phyloP scores from a whole-genome alignment of 37 sponge, comb jelly and placozoan species.

The Haliclona indistincta region DNA sequence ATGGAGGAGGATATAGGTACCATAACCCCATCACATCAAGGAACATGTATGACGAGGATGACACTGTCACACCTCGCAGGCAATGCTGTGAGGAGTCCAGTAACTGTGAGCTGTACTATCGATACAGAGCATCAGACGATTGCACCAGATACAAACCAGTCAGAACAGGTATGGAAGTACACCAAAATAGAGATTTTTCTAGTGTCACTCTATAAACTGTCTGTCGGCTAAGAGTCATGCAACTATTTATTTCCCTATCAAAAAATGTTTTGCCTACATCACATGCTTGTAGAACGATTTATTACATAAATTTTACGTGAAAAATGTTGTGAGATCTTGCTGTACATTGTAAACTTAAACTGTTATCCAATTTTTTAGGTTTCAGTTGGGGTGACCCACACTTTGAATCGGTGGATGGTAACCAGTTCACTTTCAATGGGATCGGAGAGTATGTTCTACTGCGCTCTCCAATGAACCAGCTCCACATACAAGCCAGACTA shows the following conservation, averaged over 20 bases:
- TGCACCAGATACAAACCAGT: constrained; percentile 31
- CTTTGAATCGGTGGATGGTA: constrained; percentile 53
- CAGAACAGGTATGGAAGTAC: constrained; percentile 5
- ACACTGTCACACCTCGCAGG: too few species aligned
- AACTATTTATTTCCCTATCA: too few species aligned
- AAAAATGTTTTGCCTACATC: too few species aligned
- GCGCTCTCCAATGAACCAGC: constrained; percentile 20
- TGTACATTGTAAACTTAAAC: too few species aligned
- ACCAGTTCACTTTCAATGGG: constrained; percentile 69
- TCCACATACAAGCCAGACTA: constrained; percentile 46
- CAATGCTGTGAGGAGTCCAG: constrained; percentile 48
- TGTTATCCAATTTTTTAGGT: constrained; percentile 7
- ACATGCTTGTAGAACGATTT: too few species aligned
- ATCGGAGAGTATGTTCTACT: constrained; percentile 56
- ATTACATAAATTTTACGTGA: too few species aligned
- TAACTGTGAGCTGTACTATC: constrained; percentile 36
- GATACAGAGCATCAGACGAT: constrained; percentile 43
- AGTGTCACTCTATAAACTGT: too few species aligned
- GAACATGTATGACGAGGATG: too few species aligned
- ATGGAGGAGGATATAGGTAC: constrained; percentile 37
- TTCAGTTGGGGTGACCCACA: constrained; percentile 69
- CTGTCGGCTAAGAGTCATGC: too few species aligned
- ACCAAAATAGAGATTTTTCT: too few species aligned
- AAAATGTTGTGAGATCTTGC: too few species aligned
- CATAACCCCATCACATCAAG: constrained; percentile 22